Base-by-base conservation (phyloP, 2,797 vertebrate genomes). In the Bradypodion ventrale region DNA sequence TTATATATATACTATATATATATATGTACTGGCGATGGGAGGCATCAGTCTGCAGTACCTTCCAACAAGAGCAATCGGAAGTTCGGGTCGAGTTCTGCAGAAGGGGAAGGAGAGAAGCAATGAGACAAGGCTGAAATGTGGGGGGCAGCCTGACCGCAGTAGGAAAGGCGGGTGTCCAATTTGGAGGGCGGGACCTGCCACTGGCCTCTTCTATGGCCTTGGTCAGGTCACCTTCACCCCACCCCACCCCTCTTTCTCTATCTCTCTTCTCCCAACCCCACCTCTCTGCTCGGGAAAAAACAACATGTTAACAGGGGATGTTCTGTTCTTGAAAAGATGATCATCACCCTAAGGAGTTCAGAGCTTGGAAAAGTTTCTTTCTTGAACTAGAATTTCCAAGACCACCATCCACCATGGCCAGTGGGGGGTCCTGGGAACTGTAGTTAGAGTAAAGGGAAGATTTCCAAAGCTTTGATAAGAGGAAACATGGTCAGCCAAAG, bases 11-110 rank as follows among this genome's bases (percentile, higher is more conserved):
- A n/a, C n/a, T n/a, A n/a, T n/a, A n/a, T 1, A 19, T 56, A 56
- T 56, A 19, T 56, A 56, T 6, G 65, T 13, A 21, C 27, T 23
- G 12, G 35, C 10, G 80, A 21, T 19, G 5, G 27, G 75, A 7
- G 25, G 19, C 2, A 62, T 32, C 23, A 12, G 19, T 75, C 80
- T 63, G 70, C 65, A 52, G 77, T 89, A 89, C 85, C 88, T 89
- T 89, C 88, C 76, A 89, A 83, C 16, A 84, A 79, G 85, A 87
- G 86, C 59, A 89, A 75, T 75, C 85, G 80, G 80, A 83, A 80
- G 42, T 82, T 89, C 49, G 74, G 73, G 77, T 87, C 85, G 7
- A 56, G 65, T 23, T 81, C 86, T 87, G 86, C 59, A 27, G 49
- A 78, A 66, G 79, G 77, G 79, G 74, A 87, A 84, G 86, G 82